Evolutionary conservation across 2,797 vertebrate genomes (phyloP).

Genomic region (Centroberyx gerrardi): DNA sequence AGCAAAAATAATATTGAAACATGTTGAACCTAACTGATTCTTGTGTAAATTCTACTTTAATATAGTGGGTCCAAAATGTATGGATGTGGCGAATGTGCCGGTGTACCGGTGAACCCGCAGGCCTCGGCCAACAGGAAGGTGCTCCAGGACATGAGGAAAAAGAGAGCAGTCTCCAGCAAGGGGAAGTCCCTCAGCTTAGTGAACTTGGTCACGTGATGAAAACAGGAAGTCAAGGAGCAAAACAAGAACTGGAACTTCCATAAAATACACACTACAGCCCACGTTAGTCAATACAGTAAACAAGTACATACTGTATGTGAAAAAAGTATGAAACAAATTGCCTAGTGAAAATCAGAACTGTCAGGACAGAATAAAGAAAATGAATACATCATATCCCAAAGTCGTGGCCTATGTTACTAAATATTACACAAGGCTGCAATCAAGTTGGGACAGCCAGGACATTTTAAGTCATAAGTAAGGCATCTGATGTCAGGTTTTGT

Average conservation of each 20-base stretch:
- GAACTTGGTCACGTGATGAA: slow-evolving; percentile 95
- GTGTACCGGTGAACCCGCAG: slow-evolving; percentile 93
- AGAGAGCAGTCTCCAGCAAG: slow-evolving; percentile 94
- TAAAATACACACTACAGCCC: not conserved
- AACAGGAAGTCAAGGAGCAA: slow-evolving; percentile 65
- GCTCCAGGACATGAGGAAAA: slow-evolving; percentile 99
- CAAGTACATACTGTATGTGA: no score
- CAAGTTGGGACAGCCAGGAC: no score
- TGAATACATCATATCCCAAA: no score
- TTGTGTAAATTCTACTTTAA: no score
- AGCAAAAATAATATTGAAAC: not conserved
- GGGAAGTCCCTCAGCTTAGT: slow-evolving; percentile 97
- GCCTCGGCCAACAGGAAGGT: slow-evolving; percentile 97
- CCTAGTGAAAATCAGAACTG: not conserved
- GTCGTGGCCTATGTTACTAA: not conserved
- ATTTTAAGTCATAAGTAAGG: no score
- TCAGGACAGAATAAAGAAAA: no score
- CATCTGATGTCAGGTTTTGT: no score
- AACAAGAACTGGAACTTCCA: slow-evolving; percentile 27
- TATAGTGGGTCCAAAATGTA: no score
- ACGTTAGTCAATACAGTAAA: not conserved
- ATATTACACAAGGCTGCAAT: not conserved
- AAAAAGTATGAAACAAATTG: not conserved
- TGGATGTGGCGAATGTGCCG: not conserved
- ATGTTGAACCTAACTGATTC: no score